Evolutionary conservation across 2,797 vertebrate species (phyloP), one percentile per base, ranked within the genome.

Genomic region (Setipinna tenuifilis): DNA sequence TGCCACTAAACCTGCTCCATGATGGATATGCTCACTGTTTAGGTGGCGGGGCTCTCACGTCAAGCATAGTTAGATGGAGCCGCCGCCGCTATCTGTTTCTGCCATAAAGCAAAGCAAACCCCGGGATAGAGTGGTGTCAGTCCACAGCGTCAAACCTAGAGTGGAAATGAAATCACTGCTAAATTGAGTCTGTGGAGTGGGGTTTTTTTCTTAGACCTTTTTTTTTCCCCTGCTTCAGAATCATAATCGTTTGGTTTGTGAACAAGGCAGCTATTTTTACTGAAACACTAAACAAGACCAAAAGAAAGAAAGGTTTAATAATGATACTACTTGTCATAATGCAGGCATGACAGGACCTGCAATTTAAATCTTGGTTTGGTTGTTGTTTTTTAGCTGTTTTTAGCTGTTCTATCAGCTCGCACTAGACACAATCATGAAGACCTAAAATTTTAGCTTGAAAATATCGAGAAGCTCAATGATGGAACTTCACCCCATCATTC

Each of bases 11-110:
- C 85, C 93, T 86, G 84, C 85, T 86, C 87, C 87, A 91, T 96
- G 94, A 96, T 95, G 94, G 94, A 96, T 95, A 90, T 91, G 92
- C 93, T 93, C 89, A 87, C 91, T 90, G 92, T 94, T 93, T 91
- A 90, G 93, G 91, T 93, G 93, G 90, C 90, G 85, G 65, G 86
- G 91, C 91, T 87, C 91, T 90, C 82, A 90, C 94, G 94, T 95
- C 94, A 95, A 93, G 93, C 93, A 91, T 90, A 80, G 88, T 91
- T 90, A 87, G 92, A 94, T 93, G 89, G 93, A 91, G 89, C 91
- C 89, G 88, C 35, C 35, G 5, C 2, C 35, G 90, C 90, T 93
- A 95, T 94, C 93, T 92, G 90, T 91, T 92, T 90, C 90, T 90
- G 88, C 91, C 86, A 65, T 88, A 86, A 87, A 87, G 88, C 87